These are phyloP conservation scores for Bubo bubo DNA, from an alignment of 2,113 vertebrate species.

Conservation along the genomic window DNA sequence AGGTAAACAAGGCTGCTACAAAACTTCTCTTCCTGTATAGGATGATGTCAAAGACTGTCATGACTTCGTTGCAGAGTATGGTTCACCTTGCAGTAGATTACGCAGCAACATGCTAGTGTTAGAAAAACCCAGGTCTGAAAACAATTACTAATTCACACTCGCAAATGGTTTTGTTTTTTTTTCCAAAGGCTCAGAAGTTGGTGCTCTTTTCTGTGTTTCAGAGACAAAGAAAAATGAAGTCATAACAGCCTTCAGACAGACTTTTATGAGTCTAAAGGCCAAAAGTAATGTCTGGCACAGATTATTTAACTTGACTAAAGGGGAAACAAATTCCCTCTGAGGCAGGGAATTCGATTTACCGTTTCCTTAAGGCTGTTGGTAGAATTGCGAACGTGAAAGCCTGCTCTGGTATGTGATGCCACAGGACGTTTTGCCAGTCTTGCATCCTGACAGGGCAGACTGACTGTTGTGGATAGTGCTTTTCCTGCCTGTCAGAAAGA, in stretches of 20 bases:
- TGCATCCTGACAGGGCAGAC: not conserved
- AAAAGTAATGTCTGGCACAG: constrained; percentile 41
- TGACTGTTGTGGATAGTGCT: fast-evolving
- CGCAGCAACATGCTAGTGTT: not conserved
- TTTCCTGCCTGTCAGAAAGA: not conserved
- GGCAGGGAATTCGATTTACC: not conserved
- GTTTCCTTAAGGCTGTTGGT: not conserved
- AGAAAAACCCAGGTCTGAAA: not conserved
- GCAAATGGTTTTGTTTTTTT: not conserved
- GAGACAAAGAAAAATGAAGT: constrained; percentile 30
- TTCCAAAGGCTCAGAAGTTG: not conserved
- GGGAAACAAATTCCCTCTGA: not conserved
- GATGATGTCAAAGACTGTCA: not conserved
- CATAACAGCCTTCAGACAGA: not conserved
- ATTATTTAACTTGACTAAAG: constrained; percentile 42
- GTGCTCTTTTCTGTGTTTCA: not conserved
- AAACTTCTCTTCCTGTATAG: not conserved
- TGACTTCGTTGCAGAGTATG: not conserved
- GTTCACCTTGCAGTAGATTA: not conserved
- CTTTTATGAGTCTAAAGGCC: constrained; percentile 27
- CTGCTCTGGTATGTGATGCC: not conserved
- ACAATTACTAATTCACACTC: not conserved
- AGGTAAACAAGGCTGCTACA: not conserved
- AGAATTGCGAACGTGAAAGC: not conserved
- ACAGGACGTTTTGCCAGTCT: not conserved